Conservation (phyloP, 1,140 invertebrate genomes). For the Drosophila setifemur region DNA sequence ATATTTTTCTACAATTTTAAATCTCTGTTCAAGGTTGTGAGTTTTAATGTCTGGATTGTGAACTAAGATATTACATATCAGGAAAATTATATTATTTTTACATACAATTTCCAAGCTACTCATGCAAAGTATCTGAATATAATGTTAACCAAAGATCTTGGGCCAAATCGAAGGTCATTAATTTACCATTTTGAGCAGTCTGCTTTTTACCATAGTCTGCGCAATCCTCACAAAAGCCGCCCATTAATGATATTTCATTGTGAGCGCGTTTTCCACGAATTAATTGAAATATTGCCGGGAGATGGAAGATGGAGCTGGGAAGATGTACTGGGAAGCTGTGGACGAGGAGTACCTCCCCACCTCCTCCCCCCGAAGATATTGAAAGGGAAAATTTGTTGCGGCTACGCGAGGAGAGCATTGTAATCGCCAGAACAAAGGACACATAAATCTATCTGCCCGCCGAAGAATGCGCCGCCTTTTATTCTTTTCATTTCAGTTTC, state of each 20-base stretch:
- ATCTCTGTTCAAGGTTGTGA: too few species aligned
- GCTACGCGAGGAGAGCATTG: conserved; percentile 41
- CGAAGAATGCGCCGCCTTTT: conserved; percentile 28
- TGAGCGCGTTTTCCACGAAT: conserved; percentile 50
- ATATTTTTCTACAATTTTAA: too few species aligned
- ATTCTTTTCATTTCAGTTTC: conserved; percentile 13
- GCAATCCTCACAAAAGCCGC: conserved; percentile 2
- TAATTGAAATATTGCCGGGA: conserved; percentile 71
- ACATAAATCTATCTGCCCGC: conserved; percentile 69
- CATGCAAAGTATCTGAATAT: too few species aligned
- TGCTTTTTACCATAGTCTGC: background rate
- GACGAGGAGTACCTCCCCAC: too few species aligned
- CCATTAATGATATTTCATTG: conserved; percentile 34
- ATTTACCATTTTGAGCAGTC: background rate
- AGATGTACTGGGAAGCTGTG: too few species aligned
- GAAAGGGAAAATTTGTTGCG: conserved; percentile 71
- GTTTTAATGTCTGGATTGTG: too few species aligned
- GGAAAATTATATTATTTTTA: conserved; percentile 2
- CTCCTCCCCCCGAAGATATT: conserved; percentile 22
- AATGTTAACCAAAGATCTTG: background rate
- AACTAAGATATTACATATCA: too few species aligned
- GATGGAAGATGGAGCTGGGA: too few species aligned
- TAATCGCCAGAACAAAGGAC: conserved; percentile 61
- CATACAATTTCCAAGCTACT: too few species aligned
- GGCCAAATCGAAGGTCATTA: conserved; percentile 16